Percentiles rank a stretch among this genome's conserved stretches.
These are phyloP conservation scores for Limnephilus auricula DNA, from an alignment of 2,888 invertebrate species.

Conservation along the genomic window DNA sequence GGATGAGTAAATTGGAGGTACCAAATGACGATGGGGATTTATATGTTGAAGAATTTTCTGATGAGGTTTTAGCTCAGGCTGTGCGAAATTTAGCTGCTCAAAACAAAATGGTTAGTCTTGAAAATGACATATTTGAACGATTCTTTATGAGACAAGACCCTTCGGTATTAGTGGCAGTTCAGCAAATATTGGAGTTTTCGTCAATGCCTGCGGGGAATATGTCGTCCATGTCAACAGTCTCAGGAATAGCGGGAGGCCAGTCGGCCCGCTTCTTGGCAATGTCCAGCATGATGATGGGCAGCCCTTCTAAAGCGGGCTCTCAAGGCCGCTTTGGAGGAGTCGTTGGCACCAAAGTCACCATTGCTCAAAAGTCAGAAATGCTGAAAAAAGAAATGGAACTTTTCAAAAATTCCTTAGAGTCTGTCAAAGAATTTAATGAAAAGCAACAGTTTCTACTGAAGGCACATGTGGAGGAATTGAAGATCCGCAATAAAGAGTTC, in stretches of 20 bases:
- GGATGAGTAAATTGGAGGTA: constrained; percentile 13
- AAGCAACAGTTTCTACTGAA: constrained; percentile 40
- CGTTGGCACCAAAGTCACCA: constrained; percentile 30
- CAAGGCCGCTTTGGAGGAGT: constrained; percentile 49
- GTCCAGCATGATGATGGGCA: constrained; percentile 28
- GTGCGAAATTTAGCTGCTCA: constrained; percentile 47
- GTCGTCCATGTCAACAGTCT: neutral
- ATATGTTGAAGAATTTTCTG: constrained; percentile 57
- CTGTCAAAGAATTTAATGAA: neutral
- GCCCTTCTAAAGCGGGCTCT: constrained; percentile 42
- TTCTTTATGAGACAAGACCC: constrained; percentile 55
- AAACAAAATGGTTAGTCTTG: constrained; percentile 55
- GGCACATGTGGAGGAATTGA: constrained; percentile 51
- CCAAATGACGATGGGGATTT: constrained; percentile 24
- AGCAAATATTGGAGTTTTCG: constrained; percentile 46
- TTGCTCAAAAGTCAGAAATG: constrained; percentile 50
- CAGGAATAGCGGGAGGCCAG: constrained; percentile 6
- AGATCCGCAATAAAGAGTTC: constrained; percentile 46
- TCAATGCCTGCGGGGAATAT: constrained; percentile 7
- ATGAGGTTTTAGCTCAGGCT: constrained; percentile 43
- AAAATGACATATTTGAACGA: constrained; percentile 56
- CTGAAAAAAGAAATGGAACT: constrained; percentile 52
- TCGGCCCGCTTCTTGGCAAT: constrained; percentile 24
- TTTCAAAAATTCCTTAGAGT: constrained; percentile 34
- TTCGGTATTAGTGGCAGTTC: constrained; percentile 46